Evolutionary conservation across 2,113 vertebrate species (phyloP), one percentile per base, ranked within the genome.

Genomic region (Paraplagusia blochii): DNA sequence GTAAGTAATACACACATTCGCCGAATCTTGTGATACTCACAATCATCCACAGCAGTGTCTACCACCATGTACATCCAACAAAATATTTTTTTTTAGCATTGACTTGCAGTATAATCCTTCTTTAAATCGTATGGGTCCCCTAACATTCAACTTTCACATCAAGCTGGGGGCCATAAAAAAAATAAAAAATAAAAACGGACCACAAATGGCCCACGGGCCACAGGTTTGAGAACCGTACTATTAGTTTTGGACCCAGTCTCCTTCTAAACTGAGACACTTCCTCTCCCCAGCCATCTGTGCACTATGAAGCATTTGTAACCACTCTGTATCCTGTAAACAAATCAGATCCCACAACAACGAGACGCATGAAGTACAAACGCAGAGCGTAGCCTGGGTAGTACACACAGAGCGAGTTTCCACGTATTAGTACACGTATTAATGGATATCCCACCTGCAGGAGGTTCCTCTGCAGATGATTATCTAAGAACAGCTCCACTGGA

Each of bases 401-500:
- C 40, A 56, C 54, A 65, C 16, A 43, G 44, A 43, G 11, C 44
- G 16, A 34, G 17, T 44, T 10, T 38, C 11, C 22, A 29, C 33
- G 47, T 19, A 59, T 36, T 9, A 29, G 39, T 49, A 59, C 44
- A 47, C 6, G 7, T 45, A 48, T 58, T 81, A 69, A 77, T 79
- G 81, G 53, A 42, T 77, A 63, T 79, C 39, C 62, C 83, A 86
- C 75, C 64, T 79, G 69, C 74, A 76, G 40, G 59, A 76, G 40
- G 59, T 63, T 73, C 66, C 60, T 50, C 64, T 65, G 49, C 38
- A 80, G 73, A 83, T 82, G 77, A 82, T 86, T 85, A 81, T 84
- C 73, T 74, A 63, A 62, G 67, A 72, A 50, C 57, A 71, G 48
- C 60, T 42, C 40, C 58, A 16, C 15, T 45, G 75, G 72, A 50